phyloP scores from a whole-genome alignment of 2,888 invertebrate species.

The Drosophila birchii region DNA sequence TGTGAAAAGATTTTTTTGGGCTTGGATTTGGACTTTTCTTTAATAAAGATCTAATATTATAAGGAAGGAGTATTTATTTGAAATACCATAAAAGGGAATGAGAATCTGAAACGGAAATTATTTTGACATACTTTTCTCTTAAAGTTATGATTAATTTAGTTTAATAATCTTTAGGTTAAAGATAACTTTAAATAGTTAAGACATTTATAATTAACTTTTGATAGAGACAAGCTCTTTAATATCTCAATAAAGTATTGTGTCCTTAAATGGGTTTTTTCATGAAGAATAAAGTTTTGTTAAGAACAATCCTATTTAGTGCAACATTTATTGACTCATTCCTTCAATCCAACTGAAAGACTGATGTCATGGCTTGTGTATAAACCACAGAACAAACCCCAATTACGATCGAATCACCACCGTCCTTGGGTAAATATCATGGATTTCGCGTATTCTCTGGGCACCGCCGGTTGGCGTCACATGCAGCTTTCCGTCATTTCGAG shows the following conservation, averaged over 20 bases:
- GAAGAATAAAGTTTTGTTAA: no score
- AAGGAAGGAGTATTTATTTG: neutral
- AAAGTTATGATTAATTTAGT: neutral
- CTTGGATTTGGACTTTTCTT: neutral
- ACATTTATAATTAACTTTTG: no score
- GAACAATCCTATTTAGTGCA: no score
- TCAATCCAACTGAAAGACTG: neutral
- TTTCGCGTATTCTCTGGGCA: slow-evolving; percentile 19
- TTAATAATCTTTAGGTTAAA: no score
- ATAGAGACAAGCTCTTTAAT: no score
- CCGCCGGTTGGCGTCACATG: slow-evolving; percentile 39
- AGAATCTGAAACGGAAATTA: neutral
- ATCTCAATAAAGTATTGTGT: no score
- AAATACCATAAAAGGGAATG: neutral
- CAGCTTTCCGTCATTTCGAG: slow-evolving; percentile 35
- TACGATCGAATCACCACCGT: slow-evolving; percentile 19
- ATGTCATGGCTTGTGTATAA: neutral
- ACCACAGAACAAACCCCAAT: neutral
- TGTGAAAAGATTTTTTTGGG: neutral
- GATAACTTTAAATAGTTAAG: no score
- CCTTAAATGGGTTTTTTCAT: no score
- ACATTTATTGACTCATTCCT: neutral
- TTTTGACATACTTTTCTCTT: neutral
- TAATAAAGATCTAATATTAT: neutral
- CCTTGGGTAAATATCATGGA: slow-evolving; percentile 24